Evolutionary conservation across 2,113 vertebrate species (phyloP), one percentile per base, ranked within the genome.

Genomic region (Otolemur garnettii): DNA sequence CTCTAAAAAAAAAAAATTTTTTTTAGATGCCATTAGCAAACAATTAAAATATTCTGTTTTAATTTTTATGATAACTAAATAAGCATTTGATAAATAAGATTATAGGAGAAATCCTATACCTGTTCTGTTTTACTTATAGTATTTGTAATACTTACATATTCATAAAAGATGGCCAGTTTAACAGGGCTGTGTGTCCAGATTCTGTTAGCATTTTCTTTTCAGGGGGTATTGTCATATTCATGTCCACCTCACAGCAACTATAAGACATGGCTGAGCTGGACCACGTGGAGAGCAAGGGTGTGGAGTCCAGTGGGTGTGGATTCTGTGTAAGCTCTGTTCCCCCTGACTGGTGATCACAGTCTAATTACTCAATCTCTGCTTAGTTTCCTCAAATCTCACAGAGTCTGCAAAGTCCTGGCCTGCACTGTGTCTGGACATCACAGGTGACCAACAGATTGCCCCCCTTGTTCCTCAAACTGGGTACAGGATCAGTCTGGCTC

Each of bases 1-100:
- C 38, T 38, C 38, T 38, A 38, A 38, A 38, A 38, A 38, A 38
- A 38, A 38, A 38, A 38, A 38, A 3, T 38, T 38, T 38, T 38
- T 38, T 38, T 38, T 38, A 38, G 38, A 4, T 38, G 38, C 38
- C 38, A 38, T 38, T 38, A 38, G 38, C 38, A 38, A 38, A 38
- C 38, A 3, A 38, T 38, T 38, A 38, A 38, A 38, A 6, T 7
- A 45, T 45, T 45, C 45, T 45, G 45, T 45, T 45, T 75, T 94
- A 11, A 85, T 71, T 91, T 94, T 77, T 38, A 30, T 55, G 60
- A 19, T 62, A 80, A 69, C 26, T 89, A 72, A 94, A 60, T 17
- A 50, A 94, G 22, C 83, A 22, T 87, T 87, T 57, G 17, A 82
- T 93, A 91, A 83, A 18, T 57, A 87, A 86, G n/a, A 66, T 77